These are phyloP conservation scores for Tylochromis polylepis DNA, from an alignment of 2,113 vertebrate genomes.

Conservation along the genomic window DNA sequence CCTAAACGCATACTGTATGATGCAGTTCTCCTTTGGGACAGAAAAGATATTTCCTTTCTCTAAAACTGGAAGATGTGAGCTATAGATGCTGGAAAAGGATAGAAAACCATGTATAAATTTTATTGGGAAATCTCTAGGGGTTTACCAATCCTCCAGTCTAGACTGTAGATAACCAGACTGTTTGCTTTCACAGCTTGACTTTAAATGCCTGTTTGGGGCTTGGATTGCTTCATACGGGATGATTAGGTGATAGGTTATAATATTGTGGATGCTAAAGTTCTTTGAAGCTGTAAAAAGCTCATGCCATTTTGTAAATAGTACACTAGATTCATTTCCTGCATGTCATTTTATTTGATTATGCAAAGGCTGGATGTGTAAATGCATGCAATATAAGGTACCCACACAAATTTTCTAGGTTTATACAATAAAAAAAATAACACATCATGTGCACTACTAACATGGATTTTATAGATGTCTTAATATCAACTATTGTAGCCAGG, in stretches of 20 bases:
- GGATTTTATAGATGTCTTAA: neutral
- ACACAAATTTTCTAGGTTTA: neutral
- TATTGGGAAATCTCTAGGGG: slow-evolving; percentile 9
- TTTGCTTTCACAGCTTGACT: neutral
- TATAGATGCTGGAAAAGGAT: neutral
- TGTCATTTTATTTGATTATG: neutral
- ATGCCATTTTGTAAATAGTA: neutral
- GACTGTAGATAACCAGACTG: neutral
- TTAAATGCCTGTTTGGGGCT: neutral
- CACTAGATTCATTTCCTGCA: neutral
- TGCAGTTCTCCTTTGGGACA: slow-evolving; percentile 3
- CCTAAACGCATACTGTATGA: neutral
- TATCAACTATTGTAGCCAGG: neutral
- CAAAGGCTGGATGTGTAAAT: neutral
- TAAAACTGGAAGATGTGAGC: neutral
- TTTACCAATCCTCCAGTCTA: slow-evolving; percentile 25
- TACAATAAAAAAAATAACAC: neutral
- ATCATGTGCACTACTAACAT: neutral
- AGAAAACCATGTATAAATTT: slow-evolving; percentile 17
- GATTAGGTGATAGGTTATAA: neutral
- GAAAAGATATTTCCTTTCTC: slow-evolving; percentile 25
- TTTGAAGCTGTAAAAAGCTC: neutral
- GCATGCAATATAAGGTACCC: neutral
- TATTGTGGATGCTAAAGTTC: neutral
- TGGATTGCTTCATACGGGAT: neutral